phyloP scores from a whole-genome alignment of 2,113 vertebrate genomes.

The Todiramphus chloris region DNA sequence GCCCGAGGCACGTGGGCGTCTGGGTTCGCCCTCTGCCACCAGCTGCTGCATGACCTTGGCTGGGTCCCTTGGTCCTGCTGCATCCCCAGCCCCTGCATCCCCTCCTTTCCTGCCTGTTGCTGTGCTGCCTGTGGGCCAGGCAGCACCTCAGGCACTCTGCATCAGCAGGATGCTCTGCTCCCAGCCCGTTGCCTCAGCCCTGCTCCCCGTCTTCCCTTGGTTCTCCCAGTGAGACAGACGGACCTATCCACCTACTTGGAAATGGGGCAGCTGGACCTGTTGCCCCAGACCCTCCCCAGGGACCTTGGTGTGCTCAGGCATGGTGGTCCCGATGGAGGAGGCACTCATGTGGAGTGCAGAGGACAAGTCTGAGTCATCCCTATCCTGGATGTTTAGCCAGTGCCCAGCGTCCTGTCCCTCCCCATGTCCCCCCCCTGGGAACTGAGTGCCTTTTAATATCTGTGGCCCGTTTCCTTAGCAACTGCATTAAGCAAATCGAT shows the following conservation, averaged over 20 bases:
- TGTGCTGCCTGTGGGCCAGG: neutral
- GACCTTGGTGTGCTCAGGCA: neutral
- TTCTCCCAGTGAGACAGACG: neutral
- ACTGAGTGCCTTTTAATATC: constrained; percentile 74
- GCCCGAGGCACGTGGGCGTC: rapidly evolving
- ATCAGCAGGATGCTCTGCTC: neutral
- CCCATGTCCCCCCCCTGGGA: constrained; percentile 5
- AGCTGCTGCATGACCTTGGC: neutral
- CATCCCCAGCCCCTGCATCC: neutral
- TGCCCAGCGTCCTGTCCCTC: constrained; percentile 40
- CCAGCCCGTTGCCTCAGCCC: neutral
- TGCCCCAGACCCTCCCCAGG: neutral
- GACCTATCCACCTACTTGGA: neutral
- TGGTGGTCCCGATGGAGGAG: neutral
- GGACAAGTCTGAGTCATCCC: constrained; percentile 50
- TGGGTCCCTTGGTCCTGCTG: neutral
- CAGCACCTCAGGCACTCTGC: neutral
- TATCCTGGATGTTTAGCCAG: constrained; percentile 36
- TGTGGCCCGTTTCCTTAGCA: constrained; percentile 78
- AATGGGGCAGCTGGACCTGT: neutral
- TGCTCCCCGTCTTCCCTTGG: neutral
- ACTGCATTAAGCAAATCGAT: constrained; percentile 86
- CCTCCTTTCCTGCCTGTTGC: neutral
- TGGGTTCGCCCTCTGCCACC: neutral
- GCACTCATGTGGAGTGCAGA: neutral